phyloP scores from a whole-genome alignment of 1,140 invertebrate genomes.

The Gonioctena quinquepunctata region DNA sequence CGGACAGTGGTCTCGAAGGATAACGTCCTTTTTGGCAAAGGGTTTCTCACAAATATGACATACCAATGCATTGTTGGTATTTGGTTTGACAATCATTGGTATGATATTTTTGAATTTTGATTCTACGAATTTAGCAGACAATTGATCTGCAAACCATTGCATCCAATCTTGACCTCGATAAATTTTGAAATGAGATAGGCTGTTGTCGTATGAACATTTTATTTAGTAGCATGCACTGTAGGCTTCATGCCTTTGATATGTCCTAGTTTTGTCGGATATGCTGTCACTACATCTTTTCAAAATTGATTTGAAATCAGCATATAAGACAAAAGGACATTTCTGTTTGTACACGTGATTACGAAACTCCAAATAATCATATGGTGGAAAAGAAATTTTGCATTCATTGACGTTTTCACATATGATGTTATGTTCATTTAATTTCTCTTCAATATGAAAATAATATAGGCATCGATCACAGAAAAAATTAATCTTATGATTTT shows the following conservation, averaged over 20 bases:
- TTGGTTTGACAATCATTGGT: slow-evolving; percentile 20
- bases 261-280: slow-evolving; percentile 6
- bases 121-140: slow-evolving; percentile 29
- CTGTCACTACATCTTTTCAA: slow-evolving; percentile 10
- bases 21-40: slow-evolving; percentile 28
- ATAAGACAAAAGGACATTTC: slow-evolving; percentile 46
- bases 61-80: not conserved
- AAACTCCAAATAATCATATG: slow-evolving; percentile 37
- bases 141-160: slow-evolving; percentile 36
- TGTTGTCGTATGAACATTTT: slow-evolving; percentile 29
- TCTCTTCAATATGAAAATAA: slow-evolving; percentile 38
- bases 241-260: slow-evolving; percentile 47
- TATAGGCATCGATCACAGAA: slow-evolving; percentile 48
- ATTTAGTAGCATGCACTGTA: slow-evolving; percentile 33
- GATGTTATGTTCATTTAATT: slow-evolving; percentile 34
- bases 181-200: slow-evolving; percentile 41
- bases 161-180: slow-evolving; percentile 42
- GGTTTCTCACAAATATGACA: slow-evolving; percentile 49
- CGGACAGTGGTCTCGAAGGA: slow-evolving; percentile 47
- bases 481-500: slow-evolving; percentile 33
- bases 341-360: slow-evolving; percentile 40
- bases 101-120: slow-evolving; percentile 30
- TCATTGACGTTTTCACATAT: slow-evolving; percentile 22
- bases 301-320: slow-evolving; percentile 52
- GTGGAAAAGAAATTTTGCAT: slow-evolving; percentile 16